Evolutionary conservation across 2,888 invertebrate genomes (phyloP).

Genomic region (Metellina segmentata): DNA sequence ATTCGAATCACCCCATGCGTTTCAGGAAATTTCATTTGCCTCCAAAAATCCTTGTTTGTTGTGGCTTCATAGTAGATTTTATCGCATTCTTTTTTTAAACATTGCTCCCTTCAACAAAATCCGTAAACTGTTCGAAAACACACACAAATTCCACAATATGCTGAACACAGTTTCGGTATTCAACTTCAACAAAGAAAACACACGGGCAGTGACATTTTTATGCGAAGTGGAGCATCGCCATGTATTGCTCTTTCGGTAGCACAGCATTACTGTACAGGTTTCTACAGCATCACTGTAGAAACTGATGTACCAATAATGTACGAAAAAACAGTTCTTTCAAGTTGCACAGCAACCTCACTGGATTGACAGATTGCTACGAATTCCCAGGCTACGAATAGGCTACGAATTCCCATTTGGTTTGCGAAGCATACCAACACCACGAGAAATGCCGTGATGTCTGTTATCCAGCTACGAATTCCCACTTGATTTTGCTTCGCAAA

Average conservation of each 20-base stretch:
- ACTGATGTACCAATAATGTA: conserved; percentile 14
- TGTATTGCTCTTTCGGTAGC: conserved; percentile 36
- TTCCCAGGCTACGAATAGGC: too few relatives aligned
- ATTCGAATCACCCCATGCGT: background rate
- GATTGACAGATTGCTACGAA: too few relatives aligned
- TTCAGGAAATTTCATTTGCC: background rate
- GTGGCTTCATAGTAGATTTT: too few relatives aligned
- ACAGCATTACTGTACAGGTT: too few relatives aligned
- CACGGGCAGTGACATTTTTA: conserved; percentile 3
- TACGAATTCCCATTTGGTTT: too few relatives aligned
- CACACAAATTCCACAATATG: background rate
- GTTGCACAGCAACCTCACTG: conserved; percentile 39
- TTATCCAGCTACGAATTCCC: too few relatives aligned
- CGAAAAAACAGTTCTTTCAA: background rate
- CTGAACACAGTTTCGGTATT: background rate
- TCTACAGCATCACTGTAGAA: conserved; percentile 7
- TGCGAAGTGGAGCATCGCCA: conserved; percentile 49
- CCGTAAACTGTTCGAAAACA: background rate
- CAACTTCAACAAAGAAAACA: conserved; percentile 14
- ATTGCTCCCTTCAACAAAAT: background rate
- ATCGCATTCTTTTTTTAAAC: background rate
- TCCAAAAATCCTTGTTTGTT: too few relatives aligned
- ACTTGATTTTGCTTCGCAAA: too few relatives aligned
- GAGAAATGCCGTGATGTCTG: too few relatives aligned
- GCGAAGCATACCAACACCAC: too few relatives aligned